Conservation (phyloP, 1,140 invertebrate species). For the Grapholita molesta region DNA sequence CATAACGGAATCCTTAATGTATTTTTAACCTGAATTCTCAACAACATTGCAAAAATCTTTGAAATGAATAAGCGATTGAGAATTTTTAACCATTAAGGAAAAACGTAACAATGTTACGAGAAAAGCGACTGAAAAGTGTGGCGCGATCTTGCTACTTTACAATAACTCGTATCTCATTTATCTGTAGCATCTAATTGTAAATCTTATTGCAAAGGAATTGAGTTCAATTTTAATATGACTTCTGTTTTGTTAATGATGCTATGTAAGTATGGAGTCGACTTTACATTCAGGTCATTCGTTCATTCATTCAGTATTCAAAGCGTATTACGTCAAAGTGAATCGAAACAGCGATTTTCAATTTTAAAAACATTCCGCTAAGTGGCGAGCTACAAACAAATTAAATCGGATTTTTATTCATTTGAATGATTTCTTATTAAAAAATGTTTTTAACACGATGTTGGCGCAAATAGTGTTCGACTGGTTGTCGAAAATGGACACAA, state of each 20-base stretch:
- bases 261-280: slow-evolving; percentile 12
- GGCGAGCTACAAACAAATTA: slow-evolving; percentile 17
- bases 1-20: no score
- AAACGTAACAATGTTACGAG: slow-evolving; percentile 1
- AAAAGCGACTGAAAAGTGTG: slow-evolving; percentile 1
- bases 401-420: background rate
- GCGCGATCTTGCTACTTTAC: background rate
- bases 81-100: slow-evolving; percentile 7
- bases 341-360: slow-evolving; percentile 35
- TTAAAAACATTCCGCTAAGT: slow-evolving; percentile 34
- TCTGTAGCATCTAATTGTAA: background rate
- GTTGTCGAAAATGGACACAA: no score
- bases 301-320: slow-evolving; percentile 39
- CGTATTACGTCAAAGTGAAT: slow-evolving; percentile 30
- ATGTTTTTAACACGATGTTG: no score
- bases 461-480: no score
- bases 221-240: background rate
- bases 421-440: slow-evolving; percentile 3
- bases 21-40: background rate
- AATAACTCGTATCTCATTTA: background rate
- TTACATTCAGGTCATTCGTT: slow-evolving; percentile 37
- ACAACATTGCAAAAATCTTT: background rate
- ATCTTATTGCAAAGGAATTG: background rate
- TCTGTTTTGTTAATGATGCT: background rate
- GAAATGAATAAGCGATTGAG: background rate